These are phyloP conservation scores for Tanypteryx hageni DNA, from an alignment of 2,888 invertebrate genomes.

Conservation along the genomic window DNA sequence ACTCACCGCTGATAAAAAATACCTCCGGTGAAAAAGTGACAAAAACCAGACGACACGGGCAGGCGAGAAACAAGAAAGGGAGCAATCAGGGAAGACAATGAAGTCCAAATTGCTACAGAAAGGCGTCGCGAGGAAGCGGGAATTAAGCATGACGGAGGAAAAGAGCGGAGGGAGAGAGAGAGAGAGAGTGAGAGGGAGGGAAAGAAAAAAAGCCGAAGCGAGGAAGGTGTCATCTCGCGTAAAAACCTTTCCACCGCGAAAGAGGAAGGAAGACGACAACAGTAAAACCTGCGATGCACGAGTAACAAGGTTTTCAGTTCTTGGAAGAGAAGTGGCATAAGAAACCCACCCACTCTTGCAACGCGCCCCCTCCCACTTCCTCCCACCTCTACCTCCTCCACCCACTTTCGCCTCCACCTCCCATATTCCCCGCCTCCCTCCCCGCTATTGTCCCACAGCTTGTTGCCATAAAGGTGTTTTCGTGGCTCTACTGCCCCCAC, in stretches of 20 bases:
- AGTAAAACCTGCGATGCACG: neutral
- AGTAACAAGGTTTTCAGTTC: constrained; percentile 38
- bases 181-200: neutral
- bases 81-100: constrained; percentile 23
- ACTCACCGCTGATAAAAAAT: neutral
- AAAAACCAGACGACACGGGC: neutral
- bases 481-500: constrained; percentile 40
- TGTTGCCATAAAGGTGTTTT: constrained; percentile 61
- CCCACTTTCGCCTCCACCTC: neutral
- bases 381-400: neutral
- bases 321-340: constrained; percentile 33
- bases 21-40: too few relatives aligned
- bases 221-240: constrained; percentile 33
- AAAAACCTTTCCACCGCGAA: constrained; percentile 9
- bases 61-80: neutral
- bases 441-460: neutral
- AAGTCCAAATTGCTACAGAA: constrained; percentile 27
- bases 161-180: neutral
- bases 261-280: constrained; percentile 42
- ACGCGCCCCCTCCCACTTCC: neutral
- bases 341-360: constrained; percentile 14
- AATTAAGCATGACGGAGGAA: constrained; percentile 19
- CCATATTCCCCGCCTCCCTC: neutral
- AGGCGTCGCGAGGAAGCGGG: neutral
- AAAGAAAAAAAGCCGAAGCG: neutral